Evolutionary conservation across 2,888 invertebrate species (phyloP), one percentile per base, ranked within the genome.

Genomic region (Cybosia mesomella): DNA sequence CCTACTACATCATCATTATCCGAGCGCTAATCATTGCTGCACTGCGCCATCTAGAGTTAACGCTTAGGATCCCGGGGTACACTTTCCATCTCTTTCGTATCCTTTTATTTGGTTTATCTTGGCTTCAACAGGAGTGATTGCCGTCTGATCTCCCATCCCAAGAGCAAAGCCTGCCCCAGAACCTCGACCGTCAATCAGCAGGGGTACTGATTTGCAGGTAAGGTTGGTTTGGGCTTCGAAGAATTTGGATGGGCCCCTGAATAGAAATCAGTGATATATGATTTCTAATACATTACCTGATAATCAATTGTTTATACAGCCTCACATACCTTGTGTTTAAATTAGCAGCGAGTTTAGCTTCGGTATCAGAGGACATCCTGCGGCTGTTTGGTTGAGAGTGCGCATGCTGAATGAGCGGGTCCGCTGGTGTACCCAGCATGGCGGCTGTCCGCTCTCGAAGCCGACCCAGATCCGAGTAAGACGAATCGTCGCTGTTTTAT

Each of bases 351-450:
- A 94, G 83, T 75, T 93, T 94, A 34, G 90, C 75, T 71, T 94
- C 94, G 9, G 88, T 88, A 71, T 94, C 94, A 36, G 83, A 86
- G 62, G 94, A 94, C 90, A 93, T 88, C n/a, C 94, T 83, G 36
- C 94, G 91, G 74, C 93, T 94, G 80, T 78, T 90, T 11, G 95
- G 93, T 72, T 92, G 92, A 3, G 94, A 92, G 79, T 91, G 91
- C 0, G 89, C 77, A 54, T 84, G 87, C 70, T 85, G 85, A 70
- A 90, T 69, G 15, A 91, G 86, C 1, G 92, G 88, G 61, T 92
- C 93, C 0, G 86, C 80, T 0, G 88, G 87, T 0, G 90, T 84
- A 34, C 86, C 89, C 82, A 92, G 76, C 91, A 93, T 92, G 11
- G 93, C 93, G 2, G 87, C 83, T 1, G 94, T 95, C 21, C 93